Evolutionary conservation across 2,888 invertebrate genomes (phyloP).

Genomic region (Amphiduros pacificus): DNA sequence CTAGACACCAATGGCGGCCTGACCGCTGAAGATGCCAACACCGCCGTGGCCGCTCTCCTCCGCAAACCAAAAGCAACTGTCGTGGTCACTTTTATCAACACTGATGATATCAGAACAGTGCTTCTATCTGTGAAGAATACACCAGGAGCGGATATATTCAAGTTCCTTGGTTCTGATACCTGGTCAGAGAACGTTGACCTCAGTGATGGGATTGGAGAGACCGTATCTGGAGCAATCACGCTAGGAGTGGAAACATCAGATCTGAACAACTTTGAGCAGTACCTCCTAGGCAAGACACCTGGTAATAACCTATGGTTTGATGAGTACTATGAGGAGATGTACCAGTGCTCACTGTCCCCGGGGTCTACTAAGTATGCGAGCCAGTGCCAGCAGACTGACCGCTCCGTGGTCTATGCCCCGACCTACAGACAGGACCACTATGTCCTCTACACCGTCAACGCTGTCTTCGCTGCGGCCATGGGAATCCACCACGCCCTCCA

Average conservation of each 20-base stretch:
- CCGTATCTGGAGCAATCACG: constrained; percentile 33
- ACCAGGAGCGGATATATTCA: constrained; percentile 17
- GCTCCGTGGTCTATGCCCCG: constrained; percentile 27
- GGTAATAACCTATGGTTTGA: constrained; percentile 60
- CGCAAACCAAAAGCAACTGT: constrained; percentile 35
- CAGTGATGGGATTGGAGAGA: constrained; percentile 31
- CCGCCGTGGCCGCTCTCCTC: constrained; percentile 29
- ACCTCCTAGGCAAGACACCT: constrained; percentile 47
- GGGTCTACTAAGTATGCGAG: constrained; percentile 15
- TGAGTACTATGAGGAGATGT: constrained; percentile 57
- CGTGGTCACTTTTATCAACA: constrained; percentile 44
- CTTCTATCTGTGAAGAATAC: constrained; percentile 35
- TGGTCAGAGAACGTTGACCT: constrained; percentile 41
- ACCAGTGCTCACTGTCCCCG: constrained; percentile 51
- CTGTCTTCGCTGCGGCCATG: constrained; percentile 49
- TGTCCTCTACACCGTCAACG: constrained; percentile 52
- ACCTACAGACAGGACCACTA: constrained; percentile 50
- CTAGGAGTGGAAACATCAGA: constrained; percentile 53
- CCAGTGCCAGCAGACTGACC: neutral
- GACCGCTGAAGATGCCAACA: constrained; percentile 30
- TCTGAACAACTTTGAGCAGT: constrained; percentile 44
- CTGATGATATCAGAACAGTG: constrained; percentile 40
- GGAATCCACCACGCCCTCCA: constrained; percentile 42
- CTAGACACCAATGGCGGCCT: constrained; percentile 33
- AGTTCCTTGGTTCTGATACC: constrained; percentile 51